Conservation (phyloP, 2,113 vertebrate species). For the Vombatus ursinus region DNA sequence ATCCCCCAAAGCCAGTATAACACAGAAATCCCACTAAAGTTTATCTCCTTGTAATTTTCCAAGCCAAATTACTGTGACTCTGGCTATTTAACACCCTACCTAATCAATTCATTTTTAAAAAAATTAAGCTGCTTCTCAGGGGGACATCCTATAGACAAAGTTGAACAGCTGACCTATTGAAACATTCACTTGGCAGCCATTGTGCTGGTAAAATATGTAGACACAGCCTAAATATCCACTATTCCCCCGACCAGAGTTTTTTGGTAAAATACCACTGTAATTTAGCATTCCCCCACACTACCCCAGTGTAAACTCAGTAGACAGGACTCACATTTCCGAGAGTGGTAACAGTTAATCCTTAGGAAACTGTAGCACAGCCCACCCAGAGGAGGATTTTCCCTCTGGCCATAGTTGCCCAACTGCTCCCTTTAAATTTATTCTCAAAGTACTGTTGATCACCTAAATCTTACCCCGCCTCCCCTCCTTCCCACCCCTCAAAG, state of each 20-base stretch:
- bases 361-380: constrained; percentile 49
- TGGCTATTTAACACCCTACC: neutral
- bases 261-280: neutral
- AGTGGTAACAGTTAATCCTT: constrained; percentile 52
- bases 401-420: constrained; percentile 52
- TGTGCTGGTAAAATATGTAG: neutral
- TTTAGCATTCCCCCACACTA: neutral
- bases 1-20: neutral
- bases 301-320: constrained; percentile 59
- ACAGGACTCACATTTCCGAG: constrained; percentile 79
- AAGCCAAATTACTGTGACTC: neutral
- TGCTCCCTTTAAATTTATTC: constrained; percentile 74
- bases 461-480: constrained; percentile 72
- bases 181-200: neutral
- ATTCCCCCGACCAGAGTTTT: neutral
- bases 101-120: neutral
- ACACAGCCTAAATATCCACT: neutral
- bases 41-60: neutral
- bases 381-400: constrained; percentile 44
- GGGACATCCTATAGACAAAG: neutral
- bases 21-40: neutral
- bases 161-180: neutral
- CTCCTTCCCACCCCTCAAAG: constrained; percentile 60
- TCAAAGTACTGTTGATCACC: constrained; percentile 77
- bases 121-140: neutral